Percentiles rank a stretch among this genome's conserved stretches.
Conservation (phyloP, 1,140 invertebrate species). For the Ridgeia piscesae region DNA sequence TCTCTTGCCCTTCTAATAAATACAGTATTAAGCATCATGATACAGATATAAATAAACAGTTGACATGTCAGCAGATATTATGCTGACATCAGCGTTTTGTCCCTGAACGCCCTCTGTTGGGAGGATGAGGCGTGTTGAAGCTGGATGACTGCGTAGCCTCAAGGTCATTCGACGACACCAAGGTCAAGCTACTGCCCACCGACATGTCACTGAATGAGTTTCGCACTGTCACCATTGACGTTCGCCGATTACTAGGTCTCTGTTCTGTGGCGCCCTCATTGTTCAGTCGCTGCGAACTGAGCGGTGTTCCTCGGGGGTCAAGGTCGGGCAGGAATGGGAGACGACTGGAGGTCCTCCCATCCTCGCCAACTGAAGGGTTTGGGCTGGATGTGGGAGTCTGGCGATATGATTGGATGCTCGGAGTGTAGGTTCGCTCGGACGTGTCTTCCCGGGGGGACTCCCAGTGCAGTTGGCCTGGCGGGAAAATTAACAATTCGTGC, state of each 20-base stretch:
- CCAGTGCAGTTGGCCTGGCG: not conserved
- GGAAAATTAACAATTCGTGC: not conserved
- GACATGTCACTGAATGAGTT: not conserved
- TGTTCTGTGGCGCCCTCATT: not conserved
- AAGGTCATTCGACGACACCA: not conserved
- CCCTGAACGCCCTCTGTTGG: not conserved
- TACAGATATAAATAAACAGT: not conserved
- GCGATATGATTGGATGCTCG: not conserved
- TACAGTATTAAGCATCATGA: not conserved
- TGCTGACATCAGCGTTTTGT: not conserved
- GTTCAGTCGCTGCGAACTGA: conserved; percentile 15
- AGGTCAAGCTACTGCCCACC: not conserved
- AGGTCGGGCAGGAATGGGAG: conserved; percentile 18
- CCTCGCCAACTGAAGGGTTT: not conserved
- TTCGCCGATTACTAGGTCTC: not conserved
- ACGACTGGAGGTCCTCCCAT: not conserved
- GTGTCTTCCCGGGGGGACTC: not conserved
- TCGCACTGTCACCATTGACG: not conserved
- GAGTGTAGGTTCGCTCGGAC: not conserved
- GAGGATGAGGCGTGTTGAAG: not conserved
- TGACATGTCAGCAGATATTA: not conserved
- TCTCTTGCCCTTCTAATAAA: not conserved
- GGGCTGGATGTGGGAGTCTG: not conserved
- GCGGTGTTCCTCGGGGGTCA: conserved; percentile 9
- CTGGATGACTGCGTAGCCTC: not conserved